Evolutionary conservation across 30 jellyfish, hydroid and myxozoan species (phyloP).

Genomic region (Nemopilema nomurai): DNA sequence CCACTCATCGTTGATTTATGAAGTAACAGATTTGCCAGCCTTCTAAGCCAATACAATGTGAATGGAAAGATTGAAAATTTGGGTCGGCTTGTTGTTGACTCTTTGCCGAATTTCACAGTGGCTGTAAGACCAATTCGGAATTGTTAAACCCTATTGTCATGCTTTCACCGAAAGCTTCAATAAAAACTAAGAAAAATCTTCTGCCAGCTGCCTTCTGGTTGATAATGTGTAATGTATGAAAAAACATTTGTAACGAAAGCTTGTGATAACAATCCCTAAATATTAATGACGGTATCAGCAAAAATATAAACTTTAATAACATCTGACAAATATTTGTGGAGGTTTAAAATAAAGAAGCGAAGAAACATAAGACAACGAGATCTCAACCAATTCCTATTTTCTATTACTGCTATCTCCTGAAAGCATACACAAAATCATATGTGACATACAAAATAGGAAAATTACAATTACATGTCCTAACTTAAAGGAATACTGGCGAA

Average conservation of each 20-base stretch:
- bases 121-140: not conserved
- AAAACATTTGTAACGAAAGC: too few relatives aligned
- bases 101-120: not conserved
- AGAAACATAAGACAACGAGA: not conserved
- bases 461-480: not conserved
- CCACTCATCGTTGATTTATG: too few relatives aligned
- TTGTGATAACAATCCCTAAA: too few relatives aligned
- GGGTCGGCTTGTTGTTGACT: not conserved
- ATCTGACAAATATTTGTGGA: too few relatives aligned
- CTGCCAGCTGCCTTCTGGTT: not conserved
- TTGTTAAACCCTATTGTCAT: not conserved
- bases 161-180: not conserved
- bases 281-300: too few relatives aligned
- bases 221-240: not conserved
- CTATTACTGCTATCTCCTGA: not conserved
- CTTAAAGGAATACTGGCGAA: not conserved
- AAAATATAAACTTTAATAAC: too few relatives aligned
- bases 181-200: too few relatives aligned
- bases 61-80: not conserved
- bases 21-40: too few relatives aligned
- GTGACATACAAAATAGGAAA: not conserved
- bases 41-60: too few relatives aligned
- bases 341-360: too few relatives aligned
- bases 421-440: not conserved
- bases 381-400: not conserved